These are phyloP conservation scores for Drosophila sulfurigaster DNA, from an alignment of 1,140 invertebrate genomes.

Conservation along the genomic window DNA sequence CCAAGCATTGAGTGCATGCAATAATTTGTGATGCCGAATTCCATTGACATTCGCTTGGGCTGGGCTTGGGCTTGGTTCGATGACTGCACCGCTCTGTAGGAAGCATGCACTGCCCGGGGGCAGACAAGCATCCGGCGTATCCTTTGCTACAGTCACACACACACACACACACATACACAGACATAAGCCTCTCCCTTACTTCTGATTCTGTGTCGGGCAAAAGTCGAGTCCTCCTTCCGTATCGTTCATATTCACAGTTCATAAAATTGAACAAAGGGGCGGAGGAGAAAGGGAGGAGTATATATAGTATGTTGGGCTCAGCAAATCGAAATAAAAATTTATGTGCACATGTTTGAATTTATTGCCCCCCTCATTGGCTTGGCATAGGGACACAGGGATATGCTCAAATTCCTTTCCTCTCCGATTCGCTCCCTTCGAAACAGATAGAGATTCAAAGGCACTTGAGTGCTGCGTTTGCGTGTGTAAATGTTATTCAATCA, in stretches of 20 bases:
- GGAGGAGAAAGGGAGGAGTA: neutral
- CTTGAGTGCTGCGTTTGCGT: constrained; percentile 61
- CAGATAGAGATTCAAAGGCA: constrained; percentile 38
- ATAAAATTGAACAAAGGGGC: constrained; percentile 61
- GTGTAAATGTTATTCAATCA: constrained; percentile 83
- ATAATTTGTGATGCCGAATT: constrained; percentile 69
- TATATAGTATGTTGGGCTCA: constrained; percentile 32
- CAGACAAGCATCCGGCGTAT: constrained; percentile 25
- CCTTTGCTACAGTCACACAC: constrained; percentile 15
- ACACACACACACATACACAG: constrained; percentile 33
- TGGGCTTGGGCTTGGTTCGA: neutral
- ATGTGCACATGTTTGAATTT: constrained; percentile 82
- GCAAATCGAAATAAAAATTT: constrained; percentile 81
- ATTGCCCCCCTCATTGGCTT: constrained; percentile 69
- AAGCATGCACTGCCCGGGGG: constrained; percentile 12
- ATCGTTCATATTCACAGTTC: constrained; percentile 80
- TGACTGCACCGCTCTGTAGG: neutral
- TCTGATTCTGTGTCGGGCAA: constrained; percentile 34
- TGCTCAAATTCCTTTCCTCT: neutral
- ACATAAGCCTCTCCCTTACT: neutral
- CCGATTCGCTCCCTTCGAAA: neutral
- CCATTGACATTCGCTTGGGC: constrained; percentile 27
- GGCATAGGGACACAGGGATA: neutral
- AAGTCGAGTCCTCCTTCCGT: constrained; percentile 66
- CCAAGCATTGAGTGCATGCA: constrained; percentile 53